Evolutionary conservation across 2,113 vertebrate genomes (phyloP).

Genomic region (Trogon melanurus): DNA sequence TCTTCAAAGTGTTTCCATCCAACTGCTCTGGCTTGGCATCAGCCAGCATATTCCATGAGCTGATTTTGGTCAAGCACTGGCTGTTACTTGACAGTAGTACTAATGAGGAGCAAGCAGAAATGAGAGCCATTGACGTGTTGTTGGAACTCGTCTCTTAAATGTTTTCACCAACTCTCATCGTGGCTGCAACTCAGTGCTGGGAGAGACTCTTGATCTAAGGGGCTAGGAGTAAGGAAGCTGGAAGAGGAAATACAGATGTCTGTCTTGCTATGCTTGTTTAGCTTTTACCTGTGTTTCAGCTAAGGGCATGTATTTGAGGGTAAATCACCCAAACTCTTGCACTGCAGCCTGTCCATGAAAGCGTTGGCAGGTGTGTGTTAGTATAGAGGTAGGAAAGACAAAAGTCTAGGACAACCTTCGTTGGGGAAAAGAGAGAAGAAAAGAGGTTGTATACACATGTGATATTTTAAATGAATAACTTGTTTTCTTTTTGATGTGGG

Average conservation of each 20-base stretch:
- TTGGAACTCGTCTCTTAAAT: constrained; percentile 35
- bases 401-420: not conserved
- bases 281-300: not conserved
- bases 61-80: constrained; percentile 46
- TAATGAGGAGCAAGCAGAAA: constrained; percentile 56
- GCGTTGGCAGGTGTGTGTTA: not conserved
- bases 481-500: not conserved
- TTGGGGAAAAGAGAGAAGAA: not conserved
- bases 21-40: constrained; percentile 42
- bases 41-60: constrained; percentile 33
- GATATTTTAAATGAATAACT: not conserved
- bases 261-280: not conserved
- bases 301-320: not conserved
- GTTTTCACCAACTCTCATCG: not conserved
- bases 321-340: not conserved
- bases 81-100: constrained; percentile 49
- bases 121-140: constrained; percentile 25
- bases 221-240: not conserved
- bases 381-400: not conserved
- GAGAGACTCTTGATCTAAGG: not conserved
- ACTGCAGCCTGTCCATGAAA: not conserved
- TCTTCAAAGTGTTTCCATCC: constrained; percentile 61
- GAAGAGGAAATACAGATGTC: not conserved
- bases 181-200: not conserved
- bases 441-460: not conserved